These are phyloP conservation scores for Zaprionus africanus DNA, from an alignment of 1,140 invertebrate species.

Conservation along the genomic window DNA sequence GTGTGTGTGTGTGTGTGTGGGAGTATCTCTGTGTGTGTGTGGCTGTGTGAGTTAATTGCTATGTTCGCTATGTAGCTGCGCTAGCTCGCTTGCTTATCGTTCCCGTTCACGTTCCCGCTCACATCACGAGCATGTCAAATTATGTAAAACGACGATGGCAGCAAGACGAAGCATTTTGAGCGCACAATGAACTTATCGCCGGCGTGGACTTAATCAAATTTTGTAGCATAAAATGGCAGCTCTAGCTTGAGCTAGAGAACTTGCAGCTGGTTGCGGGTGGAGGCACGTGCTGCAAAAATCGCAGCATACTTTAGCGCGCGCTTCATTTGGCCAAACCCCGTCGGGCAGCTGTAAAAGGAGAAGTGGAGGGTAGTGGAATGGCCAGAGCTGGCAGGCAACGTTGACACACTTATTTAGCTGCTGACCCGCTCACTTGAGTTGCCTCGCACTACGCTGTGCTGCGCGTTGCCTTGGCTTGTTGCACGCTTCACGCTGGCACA, in stretches of 20 bases:
- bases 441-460: conserved; percentile 19
- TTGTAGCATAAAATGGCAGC: conserved; percentile 54
- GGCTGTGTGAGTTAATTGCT: conserved; percentile 62
- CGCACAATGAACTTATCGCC: conserved; percentile 70
- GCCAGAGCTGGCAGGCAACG: conserved; percentile 28
- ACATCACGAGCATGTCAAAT: conserved; percentile 36
- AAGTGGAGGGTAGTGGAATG: not conserved
- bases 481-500: conserved; percentile 62
- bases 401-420: conserved; percentile 77
- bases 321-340: conserved; percentile 59
- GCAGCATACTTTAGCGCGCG: conserved; percentile 66
- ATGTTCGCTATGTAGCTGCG: conserved; percentile 39
- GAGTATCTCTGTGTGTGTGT: conserved; percentile 1
- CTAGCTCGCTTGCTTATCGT: not conserved
- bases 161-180: conserved; percentile 41
- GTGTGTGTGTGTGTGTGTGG: conserved; percentile 16
- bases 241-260: conserved; percentile 11
- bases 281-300: conserved; percentile 50
- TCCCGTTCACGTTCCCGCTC: conserved; percentile 16
- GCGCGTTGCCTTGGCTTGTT: conserved; percentile 63
- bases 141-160: conserved; percentile 49
- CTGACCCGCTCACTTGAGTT: conserved; percentile 49
- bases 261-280: conserved; percentile 20
- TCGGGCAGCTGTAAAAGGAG: not conserved
- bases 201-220: conserved; percentile 76